These are phyloP conservation scores for Pangasius djambal DNA, from an alignment of 2,797 vertebrate species.

Conservation along the genomic window DNA sequence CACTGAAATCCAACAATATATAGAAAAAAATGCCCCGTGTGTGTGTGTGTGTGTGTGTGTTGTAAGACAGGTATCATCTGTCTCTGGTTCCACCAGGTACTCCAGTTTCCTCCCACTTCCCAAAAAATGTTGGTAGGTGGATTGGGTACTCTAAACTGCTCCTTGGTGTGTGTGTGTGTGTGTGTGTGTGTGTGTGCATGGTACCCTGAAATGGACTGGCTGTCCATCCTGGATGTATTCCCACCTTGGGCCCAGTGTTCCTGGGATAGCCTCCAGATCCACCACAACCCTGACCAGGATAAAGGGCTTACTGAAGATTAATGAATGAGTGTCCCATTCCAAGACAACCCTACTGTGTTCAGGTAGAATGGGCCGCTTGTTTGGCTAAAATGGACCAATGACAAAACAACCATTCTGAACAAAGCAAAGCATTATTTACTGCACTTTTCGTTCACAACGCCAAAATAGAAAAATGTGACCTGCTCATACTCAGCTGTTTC, in stretches of 20 bases:
- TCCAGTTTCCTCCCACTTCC: background rate
- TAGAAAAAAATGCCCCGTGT: background rate
- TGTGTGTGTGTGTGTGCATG: background rate
- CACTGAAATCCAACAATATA: background rate
- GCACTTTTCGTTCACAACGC: background rate
- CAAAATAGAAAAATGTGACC: background rate
- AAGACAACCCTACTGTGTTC: background rate
- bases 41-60: background rate
- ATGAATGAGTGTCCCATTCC: slow-evolving; percentile 6
- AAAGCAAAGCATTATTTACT: slow-evolving; percentile 17
- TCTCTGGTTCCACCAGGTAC: background rate
- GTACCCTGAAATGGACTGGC: background rate
- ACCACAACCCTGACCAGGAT: slow-evolving; percentile 4
- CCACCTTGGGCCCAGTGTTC: background rate
- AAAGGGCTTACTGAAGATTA: slow-evolving; percentile 13
- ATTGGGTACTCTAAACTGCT: background rate
- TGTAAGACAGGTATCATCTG: background rate
- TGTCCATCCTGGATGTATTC: slow-evolving; percentile 8
- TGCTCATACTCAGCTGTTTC: slow-evolving; percentile 4
- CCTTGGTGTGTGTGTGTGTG: background rate
- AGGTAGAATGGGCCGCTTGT: background rate
- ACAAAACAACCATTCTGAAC: slow-evolving; percentile 16
- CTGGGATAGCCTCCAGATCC: slow-evolving; percentile 27
- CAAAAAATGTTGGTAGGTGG: background rate
- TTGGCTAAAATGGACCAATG: background rate